Base-by-base conservation (phyloP, 2,888 invertebrate species). In the Clistopyga incitator region DNA sequence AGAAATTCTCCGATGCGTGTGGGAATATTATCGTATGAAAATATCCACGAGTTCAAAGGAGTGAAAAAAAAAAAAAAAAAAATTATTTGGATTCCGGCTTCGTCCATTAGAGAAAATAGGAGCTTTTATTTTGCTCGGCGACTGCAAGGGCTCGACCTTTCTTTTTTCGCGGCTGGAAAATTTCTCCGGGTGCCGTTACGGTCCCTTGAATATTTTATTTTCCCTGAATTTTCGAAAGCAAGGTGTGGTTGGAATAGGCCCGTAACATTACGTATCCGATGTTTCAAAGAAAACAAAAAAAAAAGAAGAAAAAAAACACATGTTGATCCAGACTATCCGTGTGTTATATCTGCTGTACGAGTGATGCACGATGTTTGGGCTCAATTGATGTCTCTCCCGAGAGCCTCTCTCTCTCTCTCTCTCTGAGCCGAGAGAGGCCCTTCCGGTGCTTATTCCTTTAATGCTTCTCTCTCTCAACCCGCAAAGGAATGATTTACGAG, bases 401-500 rank as follows among this genome's bases (percentile, higher is more conserved):
- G 78, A 80, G 70, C 74, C 68, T 77, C 25, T 50, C 47, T 45
- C 68, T 47, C 68, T 77, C 25, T 50, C 47, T 45, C 68, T 47
- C 47, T 38, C 65, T 29, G 42, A 52, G 71, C n/a, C 70, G 70
- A 75, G 72, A 59, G 65, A 75, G 68, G 42, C 80, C 54, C 78
- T 29, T 29, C 29, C 71, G 47, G 54, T 23, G 54, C 54, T 15
- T 38, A 54, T 70, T 80, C 42, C 6, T 50, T 79, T 70, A 71
- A 20, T 11, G 50, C 81, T 65, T 76, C 23, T 18, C 54, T 61
- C 78, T 45, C 42, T 18, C 50, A 75, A 71, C 52, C 71, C 80
- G 74, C 82, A 59, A 59, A 78, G 34, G 74, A 84, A 83, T 82
- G 84, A 86, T 84, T 84, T 83, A 84, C 82, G 85, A 85, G 77